phyloP scores from a whole-genome alignment of 2,113 vertebrate species.

The Alces alces region DNA sequence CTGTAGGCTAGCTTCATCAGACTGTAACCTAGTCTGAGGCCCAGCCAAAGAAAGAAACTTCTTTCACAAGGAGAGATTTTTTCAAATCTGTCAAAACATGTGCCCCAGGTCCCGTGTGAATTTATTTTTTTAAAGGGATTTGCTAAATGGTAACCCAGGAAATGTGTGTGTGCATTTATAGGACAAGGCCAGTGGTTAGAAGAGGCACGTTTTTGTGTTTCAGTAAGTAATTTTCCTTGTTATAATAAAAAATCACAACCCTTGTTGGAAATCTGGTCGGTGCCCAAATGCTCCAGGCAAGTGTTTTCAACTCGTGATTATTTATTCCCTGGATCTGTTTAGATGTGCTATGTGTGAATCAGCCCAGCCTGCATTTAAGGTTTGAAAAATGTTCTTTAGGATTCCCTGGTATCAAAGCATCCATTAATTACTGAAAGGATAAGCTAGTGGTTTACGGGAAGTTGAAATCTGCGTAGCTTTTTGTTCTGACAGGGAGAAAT shows the following conservation, averaged over 20 bases:
- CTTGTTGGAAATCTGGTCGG: slow-evolving; percentile 71
- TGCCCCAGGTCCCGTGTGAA: not conserved
- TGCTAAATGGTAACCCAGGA: slow-evolving; percentile 21
- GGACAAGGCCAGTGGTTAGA: slow-evolving; percentile 28
- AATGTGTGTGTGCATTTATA: not conserved
- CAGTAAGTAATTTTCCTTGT: slow-evolving; percentile 71
- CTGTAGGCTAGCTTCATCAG: slow-evolving; percentile 55
- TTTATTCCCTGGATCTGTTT: slow-evolving; percentile 76
- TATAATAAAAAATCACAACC: slow-evolving; percentile 76
- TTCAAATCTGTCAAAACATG: slow-evolving; percentile 36
- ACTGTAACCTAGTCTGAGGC: slow-evolving; percentile 54
- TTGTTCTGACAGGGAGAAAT: slow-evolving; percentile 34
- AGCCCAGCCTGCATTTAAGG: slow-evolving; percentile 56
- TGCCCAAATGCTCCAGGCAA: slow-evolving; percentile 74
- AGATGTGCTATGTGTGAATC: slow-evolving; percentile 64
- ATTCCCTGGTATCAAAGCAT: slow-evolving; percentile 63
- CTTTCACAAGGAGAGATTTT: not conserved
- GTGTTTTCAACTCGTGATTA: slow-evolving; percentile 78
- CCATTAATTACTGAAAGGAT: slow-evolving; percentile 64
- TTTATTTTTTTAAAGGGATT: not conserved
- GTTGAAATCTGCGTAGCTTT: slow-evolving; percentile 21
- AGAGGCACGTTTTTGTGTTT: slow-evolving; percentile 28
- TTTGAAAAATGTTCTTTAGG: slow-evolving; percentile 71
- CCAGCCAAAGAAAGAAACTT: slow-evolving; percentile 49
- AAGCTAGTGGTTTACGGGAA: slow-evolving; percentile 48